Percentiles rank a stretch among this genome's conserved stretches.
phyloP scores from a whole-genome alignment of 2,113 vertebrate species.

The Megaceryle torquata region DNA sequence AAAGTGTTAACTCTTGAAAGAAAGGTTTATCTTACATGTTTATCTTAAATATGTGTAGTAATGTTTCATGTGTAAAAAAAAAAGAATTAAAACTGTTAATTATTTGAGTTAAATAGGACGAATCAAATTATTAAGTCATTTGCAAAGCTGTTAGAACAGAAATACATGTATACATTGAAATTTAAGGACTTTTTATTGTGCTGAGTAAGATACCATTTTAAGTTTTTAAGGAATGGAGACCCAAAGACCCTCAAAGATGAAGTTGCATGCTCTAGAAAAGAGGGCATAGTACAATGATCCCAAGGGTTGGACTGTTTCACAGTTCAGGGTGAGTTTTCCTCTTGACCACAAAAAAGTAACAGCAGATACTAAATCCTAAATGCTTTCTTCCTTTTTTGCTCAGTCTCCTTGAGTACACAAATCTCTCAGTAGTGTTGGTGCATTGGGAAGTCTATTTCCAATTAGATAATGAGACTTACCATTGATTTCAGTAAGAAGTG shows the following conservation, averaged over 20 bases:
- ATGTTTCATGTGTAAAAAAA: neutral
- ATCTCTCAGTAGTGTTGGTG: neutral
- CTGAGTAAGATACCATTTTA: neutral
- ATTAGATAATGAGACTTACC: neutral
- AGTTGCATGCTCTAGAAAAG: slow-evolving; percentile 3
- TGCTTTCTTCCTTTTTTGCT: neutral
- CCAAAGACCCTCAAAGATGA: neutral
- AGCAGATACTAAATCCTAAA: neutral
- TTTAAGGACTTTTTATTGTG: neutral
- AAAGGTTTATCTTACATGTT: neutral
- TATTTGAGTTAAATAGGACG: neutral
- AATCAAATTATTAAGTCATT: neutral
- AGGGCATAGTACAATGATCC: neutral
- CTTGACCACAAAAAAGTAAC: neutral
- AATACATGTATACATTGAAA: neutral
- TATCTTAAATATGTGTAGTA: neutral
- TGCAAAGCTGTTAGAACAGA: neutral
- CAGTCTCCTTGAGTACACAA: neutral
- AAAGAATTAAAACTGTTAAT: neutral
- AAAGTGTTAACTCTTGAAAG: neutral
- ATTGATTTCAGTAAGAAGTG: neutral
- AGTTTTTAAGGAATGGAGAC: slow-evolving; percentile 13
- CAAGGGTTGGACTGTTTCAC: neutral
- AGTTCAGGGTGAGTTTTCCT: neutral
- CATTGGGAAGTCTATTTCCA: neutral